Evolutionary conservation across 2,113 vertebrate species (phyloP).

Genomic region (Choloepus hoffmanni): DNA sequence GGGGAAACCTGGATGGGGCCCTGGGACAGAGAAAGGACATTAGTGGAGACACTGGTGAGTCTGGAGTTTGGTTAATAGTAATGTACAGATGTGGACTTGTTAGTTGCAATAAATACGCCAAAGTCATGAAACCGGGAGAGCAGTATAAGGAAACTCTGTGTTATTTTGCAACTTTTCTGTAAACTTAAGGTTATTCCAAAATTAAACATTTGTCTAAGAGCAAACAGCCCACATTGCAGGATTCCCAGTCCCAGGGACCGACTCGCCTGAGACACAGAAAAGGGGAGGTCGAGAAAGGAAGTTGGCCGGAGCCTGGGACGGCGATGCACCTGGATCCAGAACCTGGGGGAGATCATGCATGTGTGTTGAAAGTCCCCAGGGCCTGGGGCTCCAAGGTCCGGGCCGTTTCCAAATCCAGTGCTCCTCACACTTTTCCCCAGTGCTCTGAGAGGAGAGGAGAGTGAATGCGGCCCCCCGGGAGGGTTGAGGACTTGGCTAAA

Average conservation of each 20-base stretch:
- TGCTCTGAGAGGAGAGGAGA: background rate
- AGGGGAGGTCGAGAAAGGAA: background rate
- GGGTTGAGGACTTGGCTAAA: background rate
- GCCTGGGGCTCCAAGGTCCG: fast-evolving
- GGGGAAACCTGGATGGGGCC: background rate
- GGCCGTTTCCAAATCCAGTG: background rate
- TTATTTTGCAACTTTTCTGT: background rate
- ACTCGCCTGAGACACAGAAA: background rate
- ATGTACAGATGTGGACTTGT: fast-evolving
- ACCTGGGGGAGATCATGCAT: fast-evolving
- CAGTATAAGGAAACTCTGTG: background rate
- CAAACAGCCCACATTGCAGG: background rate
- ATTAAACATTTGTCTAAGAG: background rate
- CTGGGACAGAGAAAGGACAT: background rate
- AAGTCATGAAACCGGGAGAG: background rate
- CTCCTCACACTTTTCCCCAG: background rate
- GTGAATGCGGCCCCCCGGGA: too few species aligned
- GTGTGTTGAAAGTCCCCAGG: background rate
- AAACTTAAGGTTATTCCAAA: background rate
- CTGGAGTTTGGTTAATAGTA: background rate
- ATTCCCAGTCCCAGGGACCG: background rate
- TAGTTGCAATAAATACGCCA: fast-evolving
- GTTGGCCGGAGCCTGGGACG: fast-evolving
- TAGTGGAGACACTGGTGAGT: background rate
- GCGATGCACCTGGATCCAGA: fast-evolving